Evolutionary conservation across 2,797 vertebrate genomes (phyloP).

Genomic region (Rhinophrynus dorsalis): DNA sequence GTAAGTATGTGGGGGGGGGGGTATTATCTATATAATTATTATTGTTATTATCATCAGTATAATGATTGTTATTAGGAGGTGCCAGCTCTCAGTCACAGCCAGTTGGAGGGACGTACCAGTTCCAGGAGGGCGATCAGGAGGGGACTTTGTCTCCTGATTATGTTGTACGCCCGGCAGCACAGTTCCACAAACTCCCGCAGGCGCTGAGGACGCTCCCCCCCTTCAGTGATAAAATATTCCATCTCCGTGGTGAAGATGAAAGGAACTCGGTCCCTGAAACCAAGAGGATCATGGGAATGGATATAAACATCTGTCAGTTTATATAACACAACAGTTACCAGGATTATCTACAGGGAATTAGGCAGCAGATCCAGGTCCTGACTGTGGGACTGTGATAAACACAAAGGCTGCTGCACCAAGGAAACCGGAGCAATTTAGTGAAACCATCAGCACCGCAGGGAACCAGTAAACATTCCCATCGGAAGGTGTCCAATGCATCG

Average conservation of each 20-base stretch:
- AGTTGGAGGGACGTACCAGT: constrained; percentile 73
- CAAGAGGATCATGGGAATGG: too few relatives aligned
- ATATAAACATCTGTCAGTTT: too few relatives aligned
- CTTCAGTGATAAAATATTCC: constrained; percentile 88
- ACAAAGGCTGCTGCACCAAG: too few relatives aligned
- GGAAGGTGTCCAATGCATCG: too few relatives aligned
- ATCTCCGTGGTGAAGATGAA: constrained; percentile 92
- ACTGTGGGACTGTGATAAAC: too few relatives aligned
- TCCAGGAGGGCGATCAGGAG: constrained; percentile 82
- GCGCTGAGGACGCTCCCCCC: constrained; percentile 75
- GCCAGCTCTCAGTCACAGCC: background rate
- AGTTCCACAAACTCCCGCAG: constrained; percentile 88
- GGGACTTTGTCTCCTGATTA: constrained; percentile 73
- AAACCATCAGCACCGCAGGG: too few relatives aligned
- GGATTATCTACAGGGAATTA: background rate
- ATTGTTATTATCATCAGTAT: too few relatives aligned
- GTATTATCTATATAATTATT: too few relatives aligned
- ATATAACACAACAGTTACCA: background rate
- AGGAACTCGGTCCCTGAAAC: constrained; percentile 79
- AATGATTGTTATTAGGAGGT: too few relatives aligned
- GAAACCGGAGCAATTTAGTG: background rate
- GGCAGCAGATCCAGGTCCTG: too few relatives aligned
- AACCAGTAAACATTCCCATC: too few relatives aligned
- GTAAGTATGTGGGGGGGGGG: too few relatives aligned
- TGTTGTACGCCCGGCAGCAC: constrained; percentile 86